Base-by-base conservation (phyloP, 2,113 vertebrate species). In the Formicarius rufipectus region DNA sequence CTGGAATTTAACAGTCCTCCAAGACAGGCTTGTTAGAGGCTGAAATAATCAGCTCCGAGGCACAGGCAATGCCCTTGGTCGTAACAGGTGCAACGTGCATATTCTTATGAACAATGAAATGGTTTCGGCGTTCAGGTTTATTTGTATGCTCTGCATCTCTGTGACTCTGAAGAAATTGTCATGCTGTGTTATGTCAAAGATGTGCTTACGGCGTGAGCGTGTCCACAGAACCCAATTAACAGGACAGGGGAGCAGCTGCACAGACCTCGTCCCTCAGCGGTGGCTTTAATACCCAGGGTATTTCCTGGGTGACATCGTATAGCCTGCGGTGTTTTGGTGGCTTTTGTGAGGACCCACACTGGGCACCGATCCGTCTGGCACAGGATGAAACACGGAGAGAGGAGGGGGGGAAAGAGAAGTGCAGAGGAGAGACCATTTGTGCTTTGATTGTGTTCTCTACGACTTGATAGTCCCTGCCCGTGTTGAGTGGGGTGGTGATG, bases 1-100 rank as follows among this genome's bases (percentile, higher is more conserved):
- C 20, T 49, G 66, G 89, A 91, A 60, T 96, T 83, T 73, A 72
- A 14, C 56, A 78, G 25, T 7, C 30, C 10, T 72, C 12, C 8
- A 12, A 58, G 81, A 42, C 44, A 33, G 53, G 73, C 82, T 91
- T 67, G 76, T 77, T 87, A 44, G 69, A 56, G 45, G 84, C 74
- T 89, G 96, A 23, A 83, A 73, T 80, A 63, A 83, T 72, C 76
- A 25, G 68, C 74, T 82, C 10, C 39, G 4, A 72, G 83, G 80
- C 30, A 9, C 45, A 49, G 68, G 33, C 76, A 74, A 75, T 95
- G 82, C 73, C 90, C 91, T 88, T 79, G 95, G 42, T 49, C 3
- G 4, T 93, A 93, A 94, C 93, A 96, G 93, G 94, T 95, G 94
- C 85, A 93, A 19, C 11, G 53, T 84, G 87, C 62, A 59, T 69